A percentile compares a stretch with the other conserved stretches of the same genome.
phyloP scores from a whole-genome alignment of 1,140 invertebrate genomes.

The Antheraea pernyi region DNA sequence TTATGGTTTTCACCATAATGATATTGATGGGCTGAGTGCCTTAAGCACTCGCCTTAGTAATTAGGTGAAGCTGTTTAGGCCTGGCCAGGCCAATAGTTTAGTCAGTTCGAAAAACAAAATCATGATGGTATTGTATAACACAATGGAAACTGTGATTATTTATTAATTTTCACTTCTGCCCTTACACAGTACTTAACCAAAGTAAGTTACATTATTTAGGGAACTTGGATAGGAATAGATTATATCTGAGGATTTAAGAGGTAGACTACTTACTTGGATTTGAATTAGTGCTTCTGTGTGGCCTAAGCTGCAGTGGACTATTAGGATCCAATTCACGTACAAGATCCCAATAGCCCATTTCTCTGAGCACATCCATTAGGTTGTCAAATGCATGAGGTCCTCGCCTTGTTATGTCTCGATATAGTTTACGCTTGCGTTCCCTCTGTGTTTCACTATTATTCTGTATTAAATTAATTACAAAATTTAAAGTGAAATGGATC shows the following conservation, averaged over 20 bases:
- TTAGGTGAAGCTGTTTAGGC: too few species aligned
- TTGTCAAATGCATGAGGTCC: constrained; percentile 69
- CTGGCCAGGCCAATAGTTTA: too few species aligned
- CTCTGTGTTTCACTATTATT: constrained; percentile 19
- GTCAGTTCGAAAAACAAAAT: too few species aligned
- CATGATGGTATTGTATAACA: too few species aligned
- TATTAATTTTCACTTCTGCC: too few species aligned
- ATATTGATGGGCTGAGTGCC: too few species aligned
- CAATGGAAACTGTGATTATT: too few species aligned
- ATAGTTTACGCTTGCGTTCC: constrained; percentile 55
- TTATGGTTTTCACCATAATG: too few species aligned
- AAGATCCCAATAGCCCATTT: constrained; percentile 65
- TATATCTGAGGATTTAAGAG: background rate
- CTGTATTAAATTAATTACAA: background rate
- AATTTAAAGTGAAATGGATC: too few species aligned
- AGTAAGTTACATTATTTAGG: too few species aligned
- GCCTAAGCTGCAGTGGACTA: constrained; percentile 30
- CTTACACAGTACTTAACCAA: too few species aligned
- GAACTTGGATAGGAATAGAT: background rate
- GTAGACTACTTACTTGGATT: background rate
- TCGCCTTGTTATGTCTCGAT: constrained; percentile 54
- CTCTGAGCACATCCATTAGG: constrained; percentile 59
- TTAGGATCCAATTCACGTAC: constrained; percentile 58
- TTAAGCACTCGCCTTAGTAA: too few species aligned
- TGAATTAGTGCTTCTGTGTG: background rate